A percentile compares a stretch with the other conserved stretches of the same genome.
These are phyloP conservation scores for Emmelina monodactyla DNA, from an alignment of 2,888 invertebrate genomes.

Conservation along the genomic window DNA sequence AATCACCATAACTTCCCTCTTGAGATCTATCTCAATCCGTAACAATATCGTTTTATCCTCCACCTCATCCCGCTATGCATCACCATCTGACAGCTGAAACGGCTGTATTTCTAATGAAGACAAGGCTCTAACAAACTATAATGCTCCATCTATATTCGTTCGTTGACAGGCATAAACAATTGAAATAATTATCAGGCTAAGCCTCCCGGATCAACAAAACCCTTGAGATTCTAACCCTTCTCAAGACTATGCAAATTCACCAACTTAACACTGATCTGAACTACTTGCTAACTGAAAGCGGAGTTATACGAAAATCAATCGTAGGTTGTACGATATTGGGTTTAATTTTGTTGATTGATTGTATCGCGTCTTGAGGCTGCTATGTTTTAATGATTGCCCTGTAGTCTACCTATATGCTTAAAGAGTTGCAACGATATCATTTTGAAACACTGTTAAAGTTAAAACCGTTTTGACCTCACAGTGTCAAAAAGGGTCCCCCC, in stretches of 20 bases:
- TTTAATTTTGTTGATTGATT: slow-evolving; percentile 14
- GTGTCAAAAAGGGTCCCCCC: no score
- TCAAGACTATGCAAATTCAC: slow-evolving; percentile 60
- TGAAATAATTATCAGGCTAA: slow-evolving; percentile 67
- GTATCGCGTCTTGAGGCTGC: slow-evolving; percentile 18
- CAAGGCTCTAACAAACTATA: slow-evolving; percentile 57
- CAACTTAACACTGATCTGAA: slow-evolving; percentile 32
- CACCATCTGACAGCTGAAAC: slow-evolving; percentile 39
- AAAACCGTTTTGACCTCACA: no score
- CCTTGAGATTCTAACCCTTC: slow-evolving; percentile 63
- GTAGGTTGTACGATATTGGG: slow-evolving; percentile 5
- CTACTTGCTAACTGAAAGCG: slow-evolving; percentile 16
- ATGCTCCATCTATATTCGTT: slow-evolving; percentile 64
- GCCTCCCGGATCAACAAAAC: slow-evolving; percentile 54
- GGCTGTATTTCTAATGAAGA: slow-evolving; percentile 45
- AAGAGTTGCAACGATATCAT: no score
- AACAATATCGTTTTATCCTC: slow-evolving; percentile 11
- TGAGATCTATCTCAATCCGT: slow-evolving; percentile 37
- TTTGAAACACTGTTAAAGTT: no score
- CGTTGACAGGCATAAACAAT: slow-evolving; percentile 65
- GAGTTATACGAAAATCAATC: slow-evolving; percentile 12
- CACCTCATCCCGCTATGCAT: slow-evolving; percentile 35
- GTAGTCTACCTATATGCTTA: slow-evolving; percentile 54
- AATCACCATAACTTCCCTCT: slow-evolving; percentile 27
- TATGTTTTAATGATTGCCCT: slow-evolving; percentile 43